A percentile compares a stretch with the other conserved stretches of the same genome.
These are phyloP conservation scores for Falco punctatus DNA, from an alignment of 2,113 vertebrate genomes.

Conservation along the genomic window DNA sequence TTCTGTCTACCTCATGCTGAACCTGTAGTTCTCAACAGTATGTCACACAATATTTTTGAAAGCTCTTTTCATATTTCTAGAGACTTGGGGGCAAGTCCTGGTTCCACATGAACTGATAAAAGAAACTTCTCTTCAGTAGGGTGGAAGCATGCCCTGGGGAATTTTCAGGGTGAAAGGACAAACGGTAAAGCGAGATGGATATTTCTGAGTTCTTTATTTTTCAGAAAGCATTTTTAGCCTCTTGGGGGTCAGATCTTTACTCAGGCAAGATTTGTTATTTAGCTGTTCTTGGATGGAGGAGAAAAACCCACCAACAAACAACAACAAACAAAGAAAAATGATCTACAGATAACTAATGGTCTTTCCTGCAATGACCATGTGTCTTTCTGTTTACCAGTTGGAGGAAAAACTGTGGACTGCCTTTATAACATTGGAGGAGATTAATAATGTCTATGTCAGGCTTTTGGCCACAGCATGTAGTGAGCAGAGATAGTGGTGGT, in stretches of 20 bases:
- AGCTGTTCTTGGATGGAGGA: background rate
- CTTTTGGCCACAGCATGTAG: background rate
- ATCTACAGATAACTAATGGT: background rate
- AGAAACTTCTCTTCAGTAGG: background rate
- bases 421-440: background rate
- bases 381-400: background rate
- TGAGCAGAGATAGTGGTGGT: background rate
- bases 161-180: background rate
- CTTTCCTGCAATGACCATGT: background rate
- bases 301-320: too few species aligned
- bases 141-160: background rate
- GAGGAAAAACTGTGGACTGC: background rate
- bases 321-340: background rate
- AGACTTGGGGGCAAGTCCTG: background rate
- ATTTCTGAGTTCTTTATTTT: background rate
- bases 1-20: background rate
- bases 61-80: background rate
- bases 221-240: background rate
- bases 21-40: background rate
- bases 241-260: background rate
- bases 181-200: background rate
- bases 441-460: background rate
- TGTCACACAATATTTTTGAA: background rate
- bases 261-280: background rate
- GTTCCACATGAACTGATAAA: background rate